Percentiles rank a stretch among this genome's conserved stretches.
phyloP scores from a whole-genome alignment of 2,888 invertebrate species.

The Tribolium freemani region DNA sequence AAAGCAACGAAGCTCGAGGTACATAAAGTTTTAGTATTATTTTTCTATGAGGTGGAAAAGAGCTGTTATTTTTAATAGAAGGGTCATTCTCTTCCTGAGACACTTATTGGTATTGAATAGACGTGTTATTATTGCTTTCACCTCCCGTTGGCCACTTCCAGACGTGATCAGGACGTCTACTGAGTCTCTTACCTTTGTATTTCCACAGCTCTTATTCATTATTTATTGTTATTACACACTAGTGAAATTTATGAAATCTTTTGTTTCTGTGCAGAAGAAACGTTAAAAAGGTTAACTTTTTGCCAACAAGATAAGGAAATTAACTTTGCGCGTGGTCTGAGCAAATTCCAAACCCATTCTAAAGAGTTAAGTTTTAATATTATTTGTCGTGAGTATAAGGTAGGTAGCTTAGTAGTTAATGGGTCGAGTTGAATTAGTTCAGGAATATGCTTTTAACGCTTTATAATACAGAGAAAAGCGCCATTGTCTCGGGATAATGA shows the following conservation, averaged over 20 bases:
- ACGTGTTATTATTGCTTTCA: slow-evolving; percentile 3
- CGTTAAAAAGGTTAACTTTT: neutral
- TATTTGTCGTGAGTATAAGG: slow-evolving; percentile 30
- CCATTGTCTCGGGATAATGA: slow-evolving; percentile 30
- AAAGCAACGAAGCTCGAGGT: neutral
- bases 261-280: neutral
- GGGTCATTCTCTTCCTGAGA: slow-evolving; percentile 11
- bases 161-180: slow-evolving; percentile 12
- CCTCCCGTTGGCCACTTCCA: neutral
- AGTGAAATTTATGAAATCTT: neutral
- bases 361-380: slow-evolving; percentile 28
- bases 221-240: slow-evolving; percentile 1
- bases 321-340: neutral
- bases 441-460: slow-evolving; percentile 35
- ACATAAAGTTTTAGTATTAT: slow-evolving; percentile 16
- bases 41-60: slow-evolving; percentile 6
- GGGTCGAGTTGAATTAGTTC: slow-evolving; percentile 36
- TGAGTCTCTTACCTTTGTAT: neutral
- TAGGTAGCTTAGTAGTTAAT: slow-evolving; percentile 23
- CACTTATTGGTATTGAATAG: slow-evolving; percentile 18
- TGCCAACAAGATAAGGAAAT: slow-evolving; percentile 4
- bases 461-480: slow-evolving; percentile 25
- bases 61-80: slow-evolving; percentile 12
- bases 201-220: neutral
- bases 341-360: slow-evolving; percentile 1